phyloP scores from a whole-genome alignment of 2,888 invertebrate genomes.

The Bedellia somnulentella region DNA sequence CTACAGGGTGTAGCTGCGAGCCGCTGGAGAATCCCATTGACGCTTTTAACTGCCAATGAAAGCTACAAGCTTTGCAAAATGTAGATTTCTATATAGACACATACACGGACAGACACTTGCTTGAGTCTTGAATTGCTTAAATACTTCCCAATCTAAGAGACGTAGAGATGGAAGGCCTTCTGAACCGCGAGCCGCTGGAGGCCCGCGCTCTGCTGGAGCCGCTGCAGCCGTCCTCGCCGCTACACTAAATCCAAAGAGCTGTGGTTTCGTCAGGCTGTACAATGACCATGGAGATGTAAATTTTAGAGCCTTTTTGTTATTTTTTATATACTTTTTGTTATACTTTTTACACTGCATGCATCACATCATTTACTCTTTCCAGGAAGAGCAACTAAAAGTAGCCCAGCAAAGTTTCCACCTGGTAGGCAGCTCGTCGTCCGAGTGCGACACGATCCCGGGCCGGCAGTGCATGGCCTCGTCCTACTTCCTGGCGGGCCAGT shows the following conservation, averaged over 20 bases:
- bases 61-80: too few relatives aligned
- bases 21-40: too few relatives aligned
- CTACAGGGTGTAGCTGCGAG: too few relatives aligned
- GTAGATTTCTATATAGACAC: too few relatives aligned
- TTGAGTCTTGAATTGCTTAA: too few relatives aligned
- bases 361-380: constrained; percentile 8
- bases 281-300: constrained; percentile 90
- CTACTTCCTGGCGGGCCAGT: constrained; percentile 91
- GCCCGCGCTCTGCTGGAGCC: constrained; percentile 89
- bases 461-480: constrained; percentile 98
- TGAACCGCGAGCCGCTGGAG: constrained; percentile 90
- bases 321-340: too few relatives aligned
- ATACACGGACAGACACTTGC: too few relatives aligned
- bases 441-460: constrained; percentile 97
- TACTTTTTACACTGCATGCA: too few relatives aligned
- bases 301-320: too few relatives aligned
- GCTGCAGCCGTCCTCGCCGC: constrained; percentile 88
- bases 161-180: constrained; percentile 93
- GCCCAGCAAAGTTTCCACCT: constrained; percentile 96
- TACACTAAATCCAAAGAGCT: constrained; percentile 95
- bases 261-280: constrained; percentile 93
- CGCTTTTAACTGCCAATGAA: too few relatives aligned
- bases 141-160: constrained; percentile 92
- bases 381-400: constrained; percentile 92
- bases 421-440: constrained; percentile 94